Percentiles rank a stretch among this genome's conserved stretches.
Evolutionary conservation across 2,888 invertebrate species (phyloP).

Genomic region (Zele albiditarsus): DNA sequence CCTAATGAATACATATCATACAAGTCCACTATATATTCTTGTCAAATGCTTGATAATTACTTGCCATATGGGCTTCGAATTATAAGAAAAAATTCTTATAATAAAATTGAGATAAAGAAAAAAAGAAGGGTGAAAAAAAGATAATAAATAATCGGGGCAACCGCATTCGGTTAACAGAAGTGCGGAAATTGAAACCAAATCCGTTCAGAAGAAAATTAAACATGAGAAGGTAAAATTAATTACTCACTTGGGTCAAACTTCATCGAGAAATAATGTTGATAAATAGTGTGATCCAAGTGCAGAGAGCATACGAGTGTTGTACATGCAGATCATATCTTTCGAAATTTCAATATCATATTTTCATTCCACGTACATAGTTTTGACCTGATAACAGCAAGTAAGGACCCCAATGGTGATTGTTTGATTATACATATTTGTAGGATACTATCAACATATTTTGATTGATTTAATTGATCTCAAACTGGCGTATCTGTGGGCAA

Average conservation of each 20-base stretch:
- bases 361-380: neutral
- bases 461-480: constrained; percentile 15
- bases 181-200: neutral
- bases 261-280: constrained; percentile 29
- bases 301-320: neutral
- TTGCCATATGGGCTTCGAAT: neutral
- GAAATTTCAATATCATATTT: neutral
- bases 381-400: neutral
- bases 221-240: neutral
- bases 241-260: constrained; percentile 42
- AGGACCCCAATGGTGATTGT: neutral
- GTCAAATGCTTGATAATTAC: neutral
- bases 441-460: neutral
- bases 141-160: neutral
- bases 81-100: neutral
- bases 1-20: neutral
- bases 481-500: constrained; percentile 40
- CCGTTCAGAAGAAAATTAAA: neutral
- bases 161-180: neutral
- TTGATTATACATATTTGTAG: too few relatives aligned
- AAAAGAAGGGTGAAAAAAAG: too few relatives aligned
- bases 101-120: neutral
- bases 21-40: constrained; percentile 6
- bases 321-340: neutral
- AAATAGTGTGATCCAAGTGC: neutral